These are phyloP conservation scores for Falco punctatus DNA, from an alignment of 2,113 vertebrate species.

Conservation along the genomic window DNA sequence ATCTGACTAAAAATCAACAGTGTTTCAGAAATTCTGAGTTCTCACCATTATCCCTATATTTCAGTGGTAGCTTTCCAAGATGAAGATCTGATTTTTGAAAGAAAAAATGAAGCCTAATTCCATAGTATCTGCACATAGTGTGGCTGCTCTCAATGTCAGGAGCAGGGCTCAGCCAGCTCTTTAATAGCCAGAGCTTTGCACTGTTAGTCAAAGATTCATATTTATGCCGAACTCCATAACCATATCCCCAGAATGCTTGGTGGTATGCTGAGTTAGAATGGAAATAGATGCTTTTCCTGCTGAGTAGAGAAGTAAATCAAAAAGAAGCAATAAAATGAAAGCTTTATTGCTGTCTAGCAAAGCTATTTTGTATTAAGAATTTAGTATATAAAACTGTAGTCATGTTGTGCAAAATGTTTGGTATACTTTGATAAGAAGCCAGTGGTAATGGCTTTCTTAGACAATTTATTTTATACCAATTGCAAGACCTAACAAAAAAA, in stretches of 20 bases:
- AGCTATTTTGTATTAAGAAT: conserved; percentile 23
- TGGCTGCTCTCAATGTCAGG: not conserved
- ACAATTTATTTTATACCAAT: not conserved
- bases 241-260: not conserved
- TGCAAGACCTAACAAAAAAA: not conserved
- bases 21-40: not conserved
- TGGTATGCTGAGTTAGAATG: not conserved
- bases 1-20: not conserved
- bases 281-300: conserved; percentile 2
- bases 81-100: not conserved
- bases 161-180: not conserved
- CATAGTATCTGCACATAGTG: not conserved
- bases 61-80: not conserved
- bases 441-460: conserved; percentile 8
- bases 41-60: not conserved
- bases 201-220: not conserved
- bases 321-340: conserved; percentile 43
- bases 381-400: conserved; percentile 3
- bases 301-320: conserved; percentile 38
- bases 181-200: not conserved
- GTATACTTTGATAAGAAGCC: conserved; percentile 29
- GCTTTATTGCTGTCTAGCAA: not conserved
- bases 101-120: not conserved
- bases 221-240: not conserved
- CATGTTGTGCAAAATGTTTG: conserved; percentile 19